phyloP scores from a whole-genome alignment of 2,113 vertebrate species.

The Cisticola juncidis region DNA sequence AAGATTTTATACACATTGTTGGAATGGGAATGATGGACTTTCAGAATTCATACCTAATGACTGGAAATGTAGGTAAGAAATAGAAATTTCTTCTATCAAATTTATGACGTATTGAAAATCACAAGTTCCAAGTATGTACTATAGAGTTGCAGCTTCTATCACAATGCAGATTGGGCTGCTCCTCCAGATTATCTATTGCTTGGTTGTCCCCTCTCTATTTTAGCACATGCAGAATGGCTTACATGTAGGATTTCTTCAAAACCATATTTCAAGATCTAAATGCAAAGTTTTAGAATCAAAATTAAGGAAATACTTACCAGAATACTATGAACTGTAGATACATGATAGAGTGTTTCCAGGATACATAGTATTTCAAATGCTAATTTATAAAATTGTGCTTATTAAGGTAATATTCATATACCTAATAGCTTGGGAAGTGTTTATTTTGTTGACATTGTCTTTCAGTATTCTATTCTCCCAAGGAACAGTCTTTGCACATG shows the following conservation, averaged over 20 bases:
- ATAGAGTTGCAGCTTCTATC: background rate
- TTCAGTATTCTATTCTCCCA: background rate
- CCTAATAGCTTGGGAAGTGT: background rate
- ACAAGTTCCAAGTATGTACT: conserved; percentile 65
- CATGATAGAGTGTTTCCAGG: background rate
- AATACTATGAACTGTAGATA: background rate
- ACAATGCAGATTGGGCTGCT: background rate
- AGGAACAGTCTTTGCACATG: background rate
- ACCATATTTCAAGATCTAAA: background rate
- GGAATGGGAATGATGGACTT: conserved; percentile 99
- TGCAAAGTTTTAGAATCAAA: background rate
- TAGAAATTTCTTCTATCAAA: conserved; percentile 62
- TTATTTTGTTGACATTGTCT: background rate
- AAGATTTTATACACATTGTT: conserved; percentile 99
- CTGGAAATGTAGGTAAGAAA: conserved; percentile 98
- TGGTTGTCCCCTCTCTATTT: background rate
- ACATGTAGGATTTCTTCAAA: background rate
- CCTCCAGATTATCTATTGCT: background rate
- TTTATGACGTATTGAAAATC: conserved; percentile 53
- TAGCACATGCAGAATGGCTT: background rate
- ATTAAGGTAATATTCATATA: background rate
- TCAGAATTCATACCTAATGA: conserved; percentile 99
- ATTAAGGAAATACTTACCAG: background rate
- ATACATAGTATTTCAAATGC: background rate
- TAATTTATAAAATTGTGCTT: background rate